A percentile compares a stretch with the other conserved stretches of the same genome.
Evolutionary conservation across 2,888 invertebrate genomes (phyloP).

Genomic region (Sceliomorpha sp.): DNA sequence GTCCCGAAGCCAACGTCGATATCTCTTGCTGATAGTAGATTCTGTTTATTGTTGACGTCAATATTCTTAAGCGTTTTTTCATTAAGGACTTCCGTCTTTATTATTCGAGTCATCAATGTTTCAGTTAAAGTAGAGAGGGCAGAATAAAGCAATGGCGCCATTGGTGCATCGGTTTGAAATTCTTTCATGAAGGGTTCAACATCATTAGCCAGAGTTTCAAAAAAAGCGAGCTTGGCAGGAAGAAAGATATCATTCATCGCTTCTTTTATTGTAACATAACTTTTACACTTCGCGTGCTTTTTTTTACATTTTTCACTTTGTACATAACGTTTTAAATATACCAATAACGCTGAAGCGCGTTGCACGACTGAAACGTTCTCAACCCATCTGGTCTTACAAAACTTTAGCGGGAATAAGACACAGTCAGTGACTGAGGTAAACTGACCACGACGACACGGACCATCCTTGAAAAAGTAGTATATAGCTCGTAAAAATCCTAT

Average conservation of each 20-base stretch:
- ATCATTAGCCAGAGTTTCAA: slow-evolving; percentile 31
- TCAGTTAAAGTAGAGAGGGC: background rate
- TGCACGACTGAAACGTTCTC: slow-evolving; percentile 10
- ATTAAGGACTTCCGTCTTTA: slow-evolving; percentile 26
- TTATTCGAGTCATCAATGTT: slow-evolving; percentile 28
- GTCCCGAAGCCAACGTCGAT: slow-evolving; percentile 21
- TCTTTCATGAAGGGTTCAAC: slow-evolving; percentile 51
- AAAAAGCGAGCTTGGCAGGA: slow-evolving; percentile 46
- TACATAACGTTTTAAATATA: slow-evolving; percentile 58
- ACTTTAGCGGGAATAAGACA: slow-evolving; percentile 6
- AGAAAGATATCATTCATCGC: slow-evolving; percentile 32
- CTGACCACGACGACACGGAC: slow-evolving; percentile 35
- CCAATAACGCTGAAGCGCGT: slow-evolving; percentile 2
- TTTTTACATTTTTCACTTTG: slow-evolving; percentile 35
- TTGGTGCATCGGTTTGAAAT: slow-evolving; percentile 48
- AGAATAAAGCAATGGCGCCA: slow-evolving; percentile 46
- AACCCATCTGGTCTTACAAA: slow-evolving; percentile 26
- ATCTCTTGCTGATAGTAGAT: slow-evolving; percentile 1
- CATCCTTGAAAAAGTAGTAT: slow-evolving; percentile 63
- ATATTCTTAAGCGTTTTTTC: slow-evolving; percentile 1
- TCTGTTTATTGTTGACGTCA: background rate
- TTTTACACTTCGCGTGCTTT: slow-evolving; percentile 33
- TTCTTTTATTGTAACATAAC: slow-evolving; percentile 24
- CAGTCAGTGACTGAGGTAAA: slow-evolving; percentile 2
- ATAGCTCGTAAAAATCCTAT: slow-evolving; percentile 34